A percentile compares a stretch with the other conserved stretches of the same genome.
Evolutionary conservation across 2,888 invertebrate species (phyloP).

Genomic region (Seladonia tumulorum): DNA sequence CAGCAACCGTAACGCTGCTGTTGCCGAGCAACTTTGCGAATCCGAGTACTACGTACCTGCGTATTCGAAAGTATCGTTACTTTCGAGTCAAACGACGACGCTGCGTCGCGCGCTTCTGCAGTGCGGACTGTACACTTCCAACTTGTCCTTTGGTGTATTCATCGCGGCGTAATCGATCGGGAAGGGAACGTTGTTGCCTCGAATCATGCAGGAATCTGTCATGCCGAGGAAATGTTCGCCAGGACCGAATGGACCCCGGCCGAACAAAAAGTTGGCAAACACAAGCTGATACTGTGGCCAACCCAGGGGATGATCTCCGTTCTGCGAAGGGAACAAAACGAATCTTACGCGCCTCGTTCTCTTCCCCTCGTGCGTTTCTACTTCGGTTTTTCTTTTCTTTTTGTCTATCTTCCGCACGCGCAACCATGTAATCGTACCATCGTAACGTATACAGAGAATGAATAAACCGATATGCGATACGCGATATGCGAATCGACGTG

Average conservation of each 20-base stretch:
- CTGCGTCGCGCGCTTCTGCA: conserved; percentile 89
- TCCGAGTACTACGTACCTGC: background rate
- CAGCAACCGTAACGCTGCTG: background rate
- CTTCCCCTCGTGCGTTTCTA: background rate
- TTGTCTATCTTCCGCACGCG: background rate
- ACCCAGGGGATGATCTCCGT: conserved; percentile 88
- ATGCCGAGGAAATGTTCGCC: conserved; percentile 90
- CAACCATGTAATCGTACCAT: background rate
- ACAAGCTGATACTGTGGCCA: conserved; percentile 90
- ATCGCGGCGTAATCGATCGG: conserved; percentile 92
- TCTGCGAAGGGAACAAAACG: conserved; percentile 84
- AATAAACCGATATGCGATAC: background rate
- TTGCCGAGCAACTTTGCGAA: background rate
- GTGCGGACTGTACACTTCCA: conserved; percentile 89
- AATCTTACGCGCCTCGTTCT: background rate
- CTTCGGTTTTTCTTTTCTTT: background rate
- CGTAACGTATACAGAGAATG: background rate
- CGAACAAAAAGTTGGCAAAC: conserved; percentile 91
- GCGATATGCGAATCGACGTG: background rate
- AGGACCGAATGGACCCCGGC: conserved; percentile 90
- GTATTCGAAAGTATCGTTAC: background rate
- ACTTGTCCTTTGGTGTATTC: conserved; percentile 89
- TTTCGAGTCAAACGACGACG: conserved; percentile 86
- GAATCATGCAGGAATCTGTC: conserved; percentile 70
- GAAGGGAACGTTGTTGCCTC: conserved; percentile 84